Evolutionary conservation across 2,797 vertebrate genomes (phyloP), one percentile per base, ranked within the genome.

Genomic region (Potorous gilbertii): DNA sequence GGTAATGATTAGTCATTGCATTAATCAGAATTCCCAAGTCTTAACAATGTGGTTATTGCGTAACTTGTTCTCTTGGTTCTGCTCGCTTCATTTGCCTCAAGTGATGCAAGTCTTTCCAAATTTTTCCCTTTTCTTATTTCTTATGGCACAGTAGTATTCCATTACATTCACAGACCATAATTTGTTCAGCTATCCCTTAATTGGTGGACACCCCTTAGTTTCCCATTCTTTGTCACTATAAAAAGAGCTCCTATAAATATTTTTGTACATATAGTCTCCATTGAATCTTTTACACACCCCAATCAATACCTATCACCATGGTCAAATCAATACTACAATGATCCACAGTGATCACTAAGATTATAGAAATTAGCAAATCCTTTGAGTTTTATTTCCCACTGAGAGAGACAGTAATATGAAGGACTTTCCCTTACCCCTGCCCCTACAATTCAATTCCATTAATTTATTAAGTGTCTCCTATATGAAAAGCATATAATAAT

Each of bases 301-400:
- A 96, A 94, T 90, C 40, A 31, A 96, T 87, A 92, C 59, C 93
- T 94, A 95, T 92, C 94, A 92, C 95, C 55, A 90, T 59, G 55
- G 54, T 40, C 18, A 8, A 87, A 94, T 94, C 93, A 97, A 92
- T 96, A 95, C 93, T 96, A 90, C 56, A 96, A 93, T 57, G 56
- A 93, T 93, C 96, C 95, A 95, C 90, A 93, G 5, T 93, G 92
- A 96, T 97, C 95, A 97, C 90, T 92, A 96, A 96, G 94, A 97
- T 96, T 97, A 96, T 93, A 95, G 93, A 97, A 97, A 97, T 97
- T 94, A 96, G 18, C 91, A 94, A 93, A 97, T 92, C 95, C 93
- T 56, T 92, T 95, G 87, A 93, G 56, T 40, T 81, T 46, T 56
- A 28, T 56, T 55, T 16, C n/a, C 55, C 56, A 34, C 92, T 74